Evolutionary conservation across 2,888 invertebrate genomes (phyloP), one percentile per base, ranked within the genome.

Genomic region (Pseudeuparius sepicola): DNA sequence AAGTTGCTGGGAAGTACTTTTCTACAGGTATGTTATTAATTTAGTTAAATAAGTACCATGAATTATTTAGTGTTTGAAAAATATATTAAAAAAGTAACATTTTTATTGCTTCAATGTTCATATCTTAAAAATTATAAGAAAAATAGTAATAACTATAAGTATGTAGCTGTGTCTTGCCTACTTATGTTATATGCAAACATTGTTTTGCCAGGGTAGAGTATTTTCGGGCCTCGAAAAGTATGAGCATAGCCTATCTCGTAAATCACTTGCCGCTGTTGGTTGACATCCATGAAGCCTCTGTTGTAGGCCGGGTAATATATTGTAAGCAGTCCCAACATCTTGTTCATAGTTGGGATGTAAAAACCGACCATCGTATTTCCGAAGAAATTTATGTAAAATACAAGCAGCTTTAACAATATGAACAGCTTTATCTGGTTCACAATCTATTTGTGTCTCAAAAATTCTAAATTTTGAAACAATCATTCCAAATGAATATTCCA

Each of bases 401-500:
- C 40, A n/a, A n/a, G n/a, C n/a, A n/a, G n/a, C n/a, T n/a, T n/a
- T n/a, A n/a, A n/a, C n/a, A n/a, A n/a, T n/a, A 29, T 35, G 15
- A 10, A 7, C 20, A 14, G 33, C 33, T 28, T 32, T 41, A 6
- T 39, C 35, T 34, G 28, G 23, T 12, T 34, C 18, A 16, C 40
- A 41, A 18, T 15, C 35, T 31, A 42, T 40, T 34, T 28, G 40
- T 18, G 37, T 35, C 23, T 33, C 14, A 32, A 41, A 43, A 28
- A 43, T 24, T 32, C 35, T 28, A 34, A 40, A 40, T 37, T 37
- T 42, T 18, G 30, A 33, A 32, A 28, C 24, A 20, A 39, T 24
- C 31, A 37, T 42, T 14, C 40, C 37, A 42, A 42, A 41, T 31
- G 41, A 15, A 34, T 37, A 37, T 24, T 37, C 40, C 14, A 42